These are phyloP conservation scores for Chiloscyllium punctatum DNA, from an alignment of 2,797 vertebrate genomes.

Conservation along the genomic window DNA sequence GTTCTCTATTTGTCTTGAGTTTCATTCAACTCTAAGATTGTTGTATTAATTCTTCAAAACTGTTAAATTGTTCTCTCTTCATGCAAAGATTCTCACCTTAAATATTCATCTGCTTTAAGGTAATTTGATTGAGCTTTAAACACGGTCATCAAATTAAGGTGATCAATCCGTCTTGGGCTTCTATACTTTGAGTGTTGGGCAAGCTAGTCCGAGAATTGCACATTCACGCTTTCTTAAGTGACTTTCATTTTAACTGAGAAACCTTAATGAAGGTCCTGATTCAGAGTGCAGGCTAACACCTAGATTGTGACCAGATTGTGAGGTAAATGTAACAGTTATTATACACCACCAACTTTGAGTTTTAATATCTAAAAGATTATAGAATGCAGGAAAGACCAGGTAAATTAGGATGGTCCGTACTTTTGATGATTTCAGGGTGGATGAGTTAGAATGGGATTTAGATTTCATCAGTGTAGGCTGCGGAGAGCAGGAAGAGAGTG, in stretches of 20 bases:
- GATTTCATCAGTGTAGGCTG: neutral
- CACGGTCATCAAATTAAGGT: neutral
- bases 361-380: neutral
- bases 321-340: neutral
- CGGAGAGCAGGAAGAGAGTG: neutral
- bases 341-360: neutral
- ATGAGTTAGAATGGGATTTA: neutral
- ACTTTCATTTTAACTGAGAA: neutral
- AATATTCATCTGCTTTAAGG: neutral
- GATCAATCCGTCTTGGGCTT: neutral
- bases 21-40: neutral
- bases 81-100: neutral
- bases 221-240: neutral
- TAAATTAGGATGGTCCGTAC: neutral
- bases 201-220: neutral
- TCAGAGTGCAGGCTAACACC: neutral
- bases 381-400: neutral
- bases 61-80: neutral
- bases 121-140: neutral
- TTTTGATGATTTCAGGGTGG: neutral
- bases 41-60: neutral
- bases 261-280: neutral
- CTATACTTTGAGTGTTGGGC: neutral
- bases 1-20: neutral
- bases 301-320: neutral